Conservation (phyloP, 1,140 invertebrate species). For the Macrobrachium rosenbergii region DNA sequence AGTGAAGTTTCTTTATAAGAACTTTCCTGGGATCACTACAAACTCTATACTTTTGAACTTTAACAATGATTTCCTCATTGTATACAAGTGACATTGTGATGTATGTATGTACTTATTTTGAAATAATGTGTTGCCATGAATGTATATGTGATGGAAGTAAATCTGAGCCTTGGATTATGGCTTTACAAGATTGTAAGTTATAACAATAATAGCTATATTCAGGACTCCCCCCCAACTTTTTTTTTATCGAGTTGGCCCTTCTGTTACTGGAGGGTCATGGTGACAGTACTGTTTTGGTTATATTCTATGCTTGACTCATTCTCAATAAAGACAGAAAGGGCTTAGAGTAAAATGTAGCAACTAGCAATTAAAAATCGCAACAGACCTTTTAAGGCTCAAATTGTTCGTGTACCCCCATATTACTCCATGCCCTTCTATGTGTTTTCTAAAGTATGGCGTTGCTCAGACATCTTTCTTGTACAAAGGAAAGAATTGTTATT, state of each 20-base stretch:
- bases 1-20: background rate
- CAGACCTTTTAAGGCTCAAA: background rate
- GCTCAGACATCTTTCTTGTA: constrained; percentile 60
- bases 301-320: constrained; percentile 54
- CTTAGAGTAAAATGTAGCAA: constrained; percentile 46
- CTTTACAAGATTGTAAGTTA: background rate
- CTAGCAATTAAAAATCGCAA: constrained; percentile 8
- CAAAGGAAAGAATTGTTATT: constrained; percentile 51
- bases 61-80: constrained; percentile 32
- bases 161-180: constrained; percentile 17
- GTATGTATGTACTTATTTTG: constrained; percentile 51
- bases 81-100: constrained; percentile 54
- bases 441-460: constrained; percentile 52
- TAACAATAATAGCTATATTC: background rate
- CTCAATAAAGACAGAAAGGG: constrained; percentile 60
- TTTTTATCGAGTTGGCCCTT: constrained; percentile 24
- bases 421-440: constrained; percentile 52
- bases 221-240: background rate
- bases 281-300: constrained; percentile 37
- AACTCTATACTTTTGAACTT: constrained; percentile 42
- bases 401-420: constrained; percentile 8
- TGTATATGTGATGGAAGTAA: constrained; percentile 28
- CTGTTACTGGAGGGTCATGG: constrained; percentile 8
- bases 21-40: constrained; percentile 36
- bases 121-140: constrained; percentile 50